Percentiles rank a stretch among this genome's conserved stretches.
These are phyloP conservation scores for Motacilla alba DNA, from an alignment of 2,113 vertebrate species.

Conservation along the genomic window DNA sequence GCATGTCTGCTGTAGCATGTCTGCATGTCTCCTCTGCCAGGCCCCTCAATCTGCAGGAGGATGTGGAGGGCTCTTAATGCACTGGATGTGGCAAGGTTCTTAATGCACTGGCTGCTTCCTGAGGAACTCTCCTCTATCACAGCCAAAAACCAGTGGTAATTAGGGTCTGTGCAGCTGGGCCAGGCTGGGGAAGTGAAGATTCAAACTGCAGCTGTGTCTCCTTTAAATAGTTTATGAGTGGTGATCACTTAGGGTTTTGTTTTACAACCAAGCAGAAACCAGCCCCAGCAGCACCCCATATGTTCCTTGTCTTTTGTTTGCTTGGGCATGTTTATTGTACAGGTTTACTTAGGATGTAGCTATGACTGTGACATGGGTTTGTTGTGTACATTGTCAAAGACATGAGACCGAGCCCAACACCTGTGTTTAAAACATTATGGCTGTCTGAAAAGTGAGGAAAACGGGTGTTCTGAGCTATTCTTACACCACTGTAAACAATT, in stretches of 20 bases:
- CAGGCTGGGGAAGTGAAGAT: background rate
- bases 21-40: background rate
- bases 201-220: background rate
- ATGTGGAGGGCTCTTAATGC: background rate
- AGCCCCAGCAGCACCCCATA: background rate
- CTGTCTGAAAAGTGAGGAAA: conserved; percentile 3
- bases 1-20: background rate
- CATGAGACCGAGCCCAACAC: background rate
- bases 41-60: background rate
- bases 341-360: background rate
- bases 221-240: conserved; percentile 8
- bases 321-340: background rate
- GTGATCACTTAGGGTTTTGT: background rate
- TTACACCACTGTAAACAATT: background rate
- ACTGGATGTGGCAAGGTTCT: background rate
- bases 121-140: background rate
- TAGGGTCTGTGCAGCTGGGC: background rate
- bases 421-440: background rate
- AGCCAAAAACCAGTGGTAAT: background rate
- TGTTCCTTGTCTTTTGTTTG: conserved; percentile 5
- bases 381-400: background rate
- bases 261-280: background rate
- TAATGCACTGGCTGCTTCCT: background rate
- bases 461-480: background rate
- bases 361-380: background rate